Evolutionary conservation across 1,140 invertebrate genomes (phyloP).

Genomic region (Eupeodes corollae): DNA sequence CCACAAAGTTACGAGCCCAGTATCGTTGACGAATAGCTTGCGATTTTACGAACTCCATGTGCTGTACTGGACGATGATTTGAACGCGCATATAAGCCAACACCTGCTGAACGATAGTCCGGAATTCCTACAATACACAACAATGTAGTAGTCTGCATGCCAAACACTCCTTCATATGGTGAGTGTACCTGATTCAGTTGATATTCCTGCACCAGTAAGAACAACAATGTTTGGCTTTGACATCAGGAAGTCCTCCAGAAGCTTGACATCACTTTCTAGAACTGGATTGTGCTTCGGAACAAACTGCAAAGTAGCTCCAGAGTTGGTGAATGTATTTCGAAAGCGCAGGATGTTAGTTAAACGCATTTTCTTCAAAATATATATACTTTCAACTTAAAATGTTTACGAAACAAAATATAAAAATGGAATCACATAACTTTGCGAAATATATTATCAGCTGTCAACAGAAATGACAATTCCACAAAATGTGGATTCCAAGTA

Average conservation of each 20-base stretch:
- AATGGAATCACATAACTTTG: too few species aligned
- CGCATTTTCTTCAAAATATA: constrained; percentile 4
- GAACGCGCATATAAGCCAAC: constrained; percentile 84
- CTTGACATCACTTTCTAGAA: constrained; percentile 46
- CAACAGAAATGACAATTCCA: too few species aligned
- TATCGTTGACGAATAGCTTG: constrained; percentile 64
- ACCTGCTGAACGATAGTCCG: constrained; percentile 85
- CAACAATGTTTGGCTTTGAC: constrained; percentile 48
- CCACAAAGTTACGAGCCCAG: constrained; percentile 92
- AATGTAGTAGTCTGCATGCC: neutral
- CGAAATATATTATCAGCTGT: too few species aligned
- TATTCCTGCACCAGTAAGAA: constrained; percentile 86
- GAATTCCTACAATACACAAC: constrained; percentile 55
- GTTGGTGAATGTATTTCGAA: neutral
- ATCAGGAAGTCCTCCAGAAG: constrained; percentile 54
- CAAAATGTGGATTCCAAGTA: too few species aligned
- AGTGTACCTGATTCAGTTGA: constrained; percentile 75
- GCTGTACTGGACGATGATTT: constrained; percentile 70
- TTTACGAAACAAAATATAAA: too few species aligned
- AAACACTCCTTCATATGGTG: neutral
- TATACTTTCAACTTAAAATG: neutral
- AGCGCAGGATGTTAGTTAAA: constrained; percentile 7
- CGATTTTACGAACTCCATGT: constrained; percentile 72
- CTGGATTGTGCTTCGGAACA: constrained; percentile 62
- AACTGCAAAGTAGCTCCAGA: constrained; percentile 35